Percentiles rank a stretch among this genome's conserved stretches.
Conservation (phyloP, 30 jellyfish, hydroid and myxozoan genomes). For the Nemopilema nomurai region DNA sequence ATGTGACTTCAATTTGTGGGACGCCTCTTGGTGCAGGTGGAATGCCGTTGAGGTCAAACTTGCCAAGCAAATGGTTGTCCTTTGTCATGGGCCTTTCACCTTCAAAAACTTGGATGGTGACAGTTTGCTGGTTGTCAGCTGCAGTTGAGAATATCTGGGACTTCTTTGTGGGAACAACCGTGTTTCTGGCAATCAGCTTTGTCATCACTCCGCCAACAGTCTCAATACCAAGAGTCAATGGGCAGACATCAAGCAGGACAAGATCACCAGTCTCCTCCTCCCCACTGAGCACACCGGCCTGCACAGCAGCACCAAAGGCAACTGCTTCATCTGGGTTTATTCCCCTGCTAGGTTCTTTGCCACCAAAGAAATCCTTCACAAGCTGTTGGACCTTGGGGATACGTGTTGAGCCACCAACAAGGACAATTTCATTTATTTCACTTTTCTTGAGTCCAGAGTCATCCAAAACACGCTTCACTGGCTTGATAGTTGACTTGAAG, state of each 20-base stretch:
- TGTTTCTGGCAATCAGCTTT: conserved; percentile 96
- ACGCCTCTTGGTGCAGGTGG: conserved; percentile 99
- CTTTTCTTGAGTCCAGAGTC: conserved; percentile 90
- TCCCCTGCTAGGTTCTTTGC: conserved; percentile 98
- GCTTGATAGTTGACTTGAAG: conserved; percentile 90
- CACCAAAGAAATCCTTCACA: conserved; percentile 87
- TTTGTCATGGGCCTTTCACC: conserved; percentile 99
- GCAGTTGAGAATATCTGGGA: conserved; percentile 99
- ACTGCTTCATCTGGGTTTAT: conserved; percentile 99
- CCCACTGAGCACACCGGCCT: conserved; percentile 99
- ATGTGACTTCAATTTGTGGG: conserved; percentile 99
- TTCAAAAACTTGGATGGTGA: conserved; percentile 97
- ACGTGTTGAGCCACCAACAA: conserved; percentile 99
- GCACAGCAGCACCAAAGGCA: conserved; percentile 99
- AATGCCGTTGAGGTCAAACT: conserved; percentile 93
- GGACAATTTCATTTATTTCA: conserved; percentile 96
- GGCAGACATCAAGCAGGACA: conserved; percentile 97
- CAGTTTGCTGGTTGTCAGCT: conserved; percentile 98
- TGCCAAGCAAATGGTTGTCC: conserved; percentile 98
- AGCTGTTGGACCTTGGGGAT: conserved; percentile 94
- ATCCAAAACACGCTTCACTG: conserved; percentile 88
- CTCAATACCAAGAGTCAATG: conserved; percentile 99
- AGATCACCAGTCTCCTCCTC: conserved; percentile 99
- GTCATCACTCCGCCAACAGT: conserved; percentile 99
- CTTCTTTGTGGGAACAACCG: conserved; percentile 99